Percentiles rank a stretch among this genome's conserved stretches.
Conservation (phyloP, 1,140 invertebrate species). For the Octopus sinensis region DNA sequence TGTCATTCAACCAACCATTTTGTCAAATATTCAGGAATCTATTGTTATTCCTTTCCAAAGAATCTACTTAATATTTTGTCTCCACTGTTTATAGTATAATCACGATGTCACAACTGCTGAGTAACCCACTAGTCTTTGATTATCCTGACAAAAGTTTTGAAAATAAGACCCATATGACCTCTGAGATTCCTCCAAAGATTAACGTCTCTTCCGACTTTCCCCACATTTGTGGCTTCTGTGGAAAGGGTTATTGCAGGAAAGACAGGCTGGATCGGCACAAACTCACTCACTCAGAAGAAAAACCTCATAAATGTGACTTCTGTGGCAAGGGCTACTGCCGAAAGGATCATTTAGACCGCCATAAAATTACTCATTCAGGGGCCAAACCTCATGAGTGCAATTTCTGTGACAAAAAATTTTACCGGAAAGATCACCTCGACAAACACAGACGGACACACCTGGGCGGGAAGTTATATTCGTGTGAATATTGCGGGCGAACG, state of each 20-base stretch:
- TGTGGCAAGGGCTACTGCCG: slow-evolving; percentile 34
- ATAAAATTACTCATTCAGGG: slow-evolving; percentile 67
- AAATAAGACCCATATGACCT: neutral
- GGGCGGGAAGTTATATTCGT: slow-evolving; percentile 64
- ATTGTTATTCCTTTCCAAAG: no score
- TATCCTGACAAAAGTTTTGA: neutral
- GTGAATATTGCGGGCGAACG: slow-evolving; percentile 38
- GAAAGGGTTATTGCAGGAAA: slow-evolving; percentile 81
- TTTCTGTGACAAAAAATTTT: slow-evolving; percentile 74
- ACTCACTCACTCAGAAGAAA: slow-evolving; percentile 85
- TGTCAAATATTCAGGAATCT: no score
- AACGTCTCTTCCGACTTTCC: slow-evolving; percentile 59
- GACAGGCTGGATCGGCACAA: slow-evolving; percentile 77
- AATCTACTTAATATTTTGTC: no score
- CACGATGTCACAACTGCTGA: neutral
- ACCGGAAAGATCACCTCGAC: slow-evolving; percentile 66
- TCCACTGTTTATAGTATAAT: neutral
- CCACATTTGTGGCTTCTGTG: slow-evolving; percentile 64
- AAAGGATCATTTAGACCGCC: slow-evolving; percentile 17
- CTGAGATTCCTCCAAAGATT: neutral
- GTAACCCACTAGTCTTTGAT: neutral
- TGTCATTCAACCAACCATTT: no score
- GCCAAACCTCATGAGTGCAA: slow-evolving; percentile 85
- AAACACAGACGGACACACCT: slow-evolving; percentile 68
- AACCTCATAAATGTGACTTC: slow-evolving; percentile 39